Evolutionary conservation across 2,888 invertebrate species (phyloP), one percentile per base, ranked within the genome.

Genomic region (Tuberolachnus salignus): DNA sequence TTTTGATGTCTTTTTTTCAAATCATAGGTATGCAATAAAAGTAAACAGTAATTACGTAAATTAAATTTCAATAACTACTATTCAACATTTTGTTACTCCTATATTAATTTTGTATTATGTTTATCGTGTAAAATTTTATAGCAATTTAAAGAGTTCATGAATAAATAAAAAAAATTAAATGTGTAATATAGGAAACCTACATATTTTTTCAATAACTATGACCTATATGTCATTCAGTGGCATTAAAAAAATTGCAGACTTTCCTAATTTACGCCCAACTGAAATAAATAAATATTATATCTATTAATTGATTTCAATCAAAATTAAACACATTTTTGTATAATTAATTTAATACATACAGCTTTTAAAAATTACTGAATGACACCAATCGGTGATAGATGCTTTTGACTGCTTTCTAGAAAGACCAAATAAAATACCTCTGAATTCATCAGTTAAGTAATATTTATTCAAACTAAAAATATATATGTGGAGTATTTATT

Each of bases 341-440:
- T 34, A 34, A 34, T 34, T 34, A 34, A 4, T 34, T 34, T 34
- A 34, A 49, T 66, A 14, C 0, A 70, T 70, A 70, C 70, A 70
- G 19, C 70, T 21, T 21, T 44, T 70, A 4, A 57, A 55, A 53
- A 70, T 44, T 21, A 57, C 19, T 44, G 55, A 70, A 57, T 70
- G 42, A 70, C 70, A 70, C 34, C 21, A 9, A 42, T 70, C 11
- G 21, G 55, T 55, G n/a, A 70, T 21, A 21, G 70, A 70, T 44
- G 55, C 44, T 23, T 21, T 44, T 16, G 70, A 55, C 16, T 44
- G 70, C 21, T 57, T 70, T 10, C 4, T 21, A 3, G 70, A 55
- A 55, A 70, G 55, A 42, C 70, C 70, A 14, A 70, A 11, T 42
- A 57, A 16, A 53, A 70, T 14, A 55, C 70, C 57, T 70, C 70